These are phyloP conservation scores for Microcebus jonahi DNA, from an alignment of 2,113 vertebrate genomes.

Conservation along the genomic window DNA sequence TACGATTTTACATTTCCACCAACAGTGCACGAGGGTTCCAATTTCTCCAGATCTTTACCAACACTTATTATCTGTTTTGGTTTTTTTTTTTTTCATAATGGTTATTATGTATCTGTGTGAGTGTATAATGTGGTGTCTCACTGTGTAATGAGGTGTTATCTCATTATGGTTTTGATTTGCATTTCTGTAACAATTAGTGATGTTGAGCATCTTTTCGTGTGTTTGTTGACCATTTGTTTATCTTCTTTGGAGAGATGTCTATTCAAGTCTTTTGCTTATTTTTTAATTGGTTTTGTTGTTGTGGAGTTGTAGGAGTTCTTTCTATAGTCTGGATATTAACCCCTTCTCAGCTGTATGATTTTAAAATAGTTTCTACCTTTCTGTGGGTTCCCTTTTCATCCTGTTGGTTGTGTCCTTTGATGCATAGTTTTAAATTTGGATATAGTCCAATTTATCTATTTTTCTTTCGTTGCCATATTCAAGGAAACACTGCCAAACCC, in stretches of 20 bases:
- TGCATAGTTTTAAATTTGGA: no score
- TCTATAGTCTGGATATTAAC: background rate
- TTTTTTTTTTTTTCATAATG: background rate
- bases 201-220: background rate
- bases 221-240: background rate
- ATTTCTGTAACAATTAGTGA: background rate
- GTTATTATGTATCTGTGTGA: background rate
- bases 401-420: no score
- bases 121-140: background rate
- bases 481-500: no score
- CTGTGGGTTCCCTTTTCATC: no score
- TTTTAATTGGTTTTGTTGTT: background rate
- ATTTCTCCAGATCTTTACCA: background rate
- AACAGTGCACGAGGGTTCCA: background rate
- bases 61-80: background rate
- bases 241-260: background rate
- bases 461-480: no score
- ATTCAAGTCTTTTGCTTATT: background rate
- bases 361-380: no score
- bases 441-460: no score
- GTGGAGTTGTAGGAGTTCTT: background rate
- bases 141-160: background rate
- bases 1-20: background rate
- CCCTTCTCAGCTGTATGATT: background rate
- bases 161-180: background rate